Conservation (phyloP, 2,888 invertebrate genomes). For the Leptinotarsa juncta region DNA sequence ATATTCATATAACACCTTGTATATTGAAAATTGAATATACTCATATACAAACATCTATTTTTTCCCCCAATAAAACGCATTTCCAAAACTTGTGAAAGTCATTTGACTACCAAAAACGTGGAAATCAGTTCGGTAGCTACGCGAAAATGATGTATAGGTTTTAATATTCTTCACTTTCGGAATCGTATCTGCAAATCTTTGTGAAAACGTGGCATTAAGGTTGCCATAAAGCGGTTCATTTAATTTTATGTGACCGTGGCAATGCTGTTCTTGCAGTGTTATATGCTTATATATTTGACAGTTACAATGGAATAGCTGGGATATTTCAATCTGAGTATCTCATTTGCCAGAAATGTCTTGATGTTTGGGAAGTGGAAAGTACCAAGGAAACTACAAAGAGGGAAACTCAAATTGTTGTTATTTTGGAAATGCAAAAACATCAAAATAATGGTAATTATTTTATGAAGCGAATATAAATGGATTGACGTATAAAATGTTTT, state of each 20-base stretch:
- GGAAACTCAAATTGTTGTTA: not conserved
- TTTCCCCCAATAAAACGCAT: not conserved
- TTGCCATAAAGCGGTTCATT: slow-evolving; percentile 18
- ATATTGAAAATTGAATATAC: not conserved
- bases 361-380: not conserved
- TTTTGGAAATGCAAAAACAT: not conserved
- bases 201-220: slow-evolving; percentile 14
- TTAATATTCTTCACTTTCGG: slow-evolving; percentile 9
- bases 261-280: slow-evolving; percentile 20
- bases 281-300: slow-evolving; percentile 20
- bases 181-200: slow-evolving; percentile 26
- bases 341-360: slow-evolving; percentile 12
- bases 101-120: not conserved
- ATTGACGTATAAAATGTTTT: too few species aligned
- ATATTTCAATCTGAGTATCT: slow-evolving; percentile 6
- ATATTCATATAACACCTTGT: too few species aligned
- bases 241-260: slow-evolving; percentile 18
- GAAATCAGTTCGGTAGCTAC: not conserved
- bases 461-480: too few species aligned
- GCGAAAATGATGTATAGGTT: slow-evolving; percentile 25
- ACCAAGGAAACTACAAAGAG: too few species aligned
- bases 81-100: not conserved
- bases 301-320: slow-evolving; percentile 10
- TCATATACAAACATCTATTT: not conserved
- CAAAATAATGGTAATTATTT: too few species aligned